Evolutionary conservation across 1,140 invertebrate genomes (phyloP).

Genomic region (Battus philenor): DNA sequence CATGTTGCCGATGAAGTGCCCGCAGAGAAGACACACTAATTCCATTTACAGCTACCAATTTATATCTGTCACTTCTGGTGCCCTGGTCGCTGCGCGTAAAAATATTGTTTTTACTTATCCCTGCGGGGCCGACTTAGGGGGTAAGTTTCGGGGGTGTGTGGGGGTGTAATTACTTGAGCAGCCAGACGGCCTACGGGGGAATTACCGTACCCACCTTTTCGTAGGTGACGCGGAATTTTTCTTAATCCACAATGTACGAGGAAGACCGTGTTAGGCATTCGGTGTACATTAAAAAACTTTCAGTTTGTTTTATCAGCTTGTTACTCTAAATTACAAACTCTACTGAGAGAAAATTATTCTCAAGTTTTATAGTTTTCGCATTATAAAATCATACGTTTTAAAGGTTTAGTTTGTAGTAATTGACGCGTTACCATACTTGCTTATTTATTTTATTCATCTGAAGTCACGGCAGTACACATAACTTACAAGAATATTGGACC

Average conservation of each 20-base stretch:
- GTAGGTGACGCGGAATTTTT: constrained; percentile 42
- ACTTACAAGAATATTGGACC: no score
- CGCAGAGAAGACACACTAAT: constrained; percentile 46
- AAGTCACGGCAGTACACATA: no score
- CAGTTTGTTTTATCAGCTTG: no score
- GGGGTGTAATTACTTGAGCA: constrained; percentile 60
- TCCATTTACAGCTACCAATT: constrained; percentile 56
- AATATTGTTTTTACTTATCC: constrained; percentile 70
- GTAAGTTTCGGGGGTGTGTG: constrained; percentile 15
- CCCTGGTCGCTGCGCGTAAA: constrained; percentile 52
- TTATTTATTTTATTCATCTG: no score
- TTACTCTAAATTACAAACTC: no score
- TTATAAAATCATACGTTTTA: no score
- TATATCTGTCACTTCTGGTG: constrained; percentile 65
- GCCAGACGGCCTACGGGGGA: constrained; percentile 42
- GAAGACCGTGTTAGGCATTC: no score
- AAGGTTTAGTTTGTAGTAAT: no score
- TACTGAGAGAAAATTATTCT: no score
- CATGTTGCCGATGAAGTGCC: constrained; percentile 19
- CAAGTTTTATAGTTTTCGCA: no score
- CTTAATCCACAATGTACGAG: constrained; percentile 30
- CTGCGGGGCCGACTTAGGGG: constrained; percentile 26
- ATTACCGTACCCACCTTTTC: constrained; percentile 45
- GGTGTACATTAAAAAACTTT: no score
- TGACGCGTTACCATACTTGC: no score